Conservation (phyloP, 2,797 vertebrate species). For the Spea hammondii region DNA sequence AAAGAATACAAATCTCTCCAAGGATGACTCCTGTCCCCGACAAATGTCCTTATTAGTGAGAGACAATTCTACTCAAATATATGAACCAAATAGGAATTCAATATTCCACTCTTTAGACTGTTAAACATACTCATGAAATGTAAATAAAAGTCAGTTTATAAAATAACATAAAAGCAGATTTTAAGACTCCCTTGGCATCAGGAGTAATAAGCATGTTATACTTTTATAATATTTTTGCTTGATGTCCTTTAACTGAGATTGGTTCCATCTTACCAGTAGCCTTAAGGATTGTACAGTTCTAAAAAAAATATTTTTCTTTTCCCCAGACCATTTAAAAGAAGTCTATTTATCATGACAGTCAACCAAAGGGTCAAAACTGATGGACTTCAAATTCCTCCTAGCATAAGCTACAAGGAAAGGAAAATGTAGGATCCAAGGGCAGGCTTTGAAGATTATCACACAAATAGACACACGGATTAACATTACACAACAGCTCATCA, state of each 20-base stretch:
- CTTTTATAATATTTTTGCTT: background rate
- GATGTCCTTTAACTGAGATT: constrained; percentile 1
- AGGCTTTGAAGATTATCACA: constrained; percentile 22
- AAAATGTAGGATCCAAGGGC: constrained; percentile 44
- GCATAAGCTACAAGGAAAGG: constrained; percentile 40
- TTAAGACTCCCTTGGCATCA: background rate
- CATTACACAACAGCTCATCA: constrained; percentile 28
- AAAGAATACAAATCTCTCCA: too few relatives aligned
- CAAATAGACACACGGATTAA: constrained; percentile 39
- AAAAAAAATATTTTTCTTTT: constrained; percentile 19
- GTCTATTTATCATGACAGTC: constrained; percentile 49
- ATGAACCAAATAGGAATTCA: too few relatives aligned
- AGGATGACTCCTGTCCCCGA: too few relatives aligned
- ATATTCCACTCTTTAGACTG: too few relatives aligned
- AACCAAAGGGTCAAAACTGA: constrained; percentile 27
- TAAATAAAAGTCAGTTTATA: too few relatives aligned
- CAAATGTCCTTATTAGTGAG: too few relatives aligned
- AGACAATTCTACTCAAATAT: too few relatives aligned
- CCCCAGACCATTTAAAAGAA: constrained; percentile 14
- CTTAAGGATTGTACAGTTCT: constrained; percentile 26
- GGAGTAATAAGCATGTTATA: background rate
- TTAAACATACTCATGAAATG: too few relatives aligned
- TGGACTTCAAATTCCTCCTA: constrained; percentile 37
- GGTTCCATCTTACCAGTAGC: constrained; percentile 16
- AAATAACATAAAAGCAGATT: background rate